Evolutionary conservation across 1,140 invertebrate genomes (phyloP).

Genomic region (Cardiocondyla obscurior): DNA sequence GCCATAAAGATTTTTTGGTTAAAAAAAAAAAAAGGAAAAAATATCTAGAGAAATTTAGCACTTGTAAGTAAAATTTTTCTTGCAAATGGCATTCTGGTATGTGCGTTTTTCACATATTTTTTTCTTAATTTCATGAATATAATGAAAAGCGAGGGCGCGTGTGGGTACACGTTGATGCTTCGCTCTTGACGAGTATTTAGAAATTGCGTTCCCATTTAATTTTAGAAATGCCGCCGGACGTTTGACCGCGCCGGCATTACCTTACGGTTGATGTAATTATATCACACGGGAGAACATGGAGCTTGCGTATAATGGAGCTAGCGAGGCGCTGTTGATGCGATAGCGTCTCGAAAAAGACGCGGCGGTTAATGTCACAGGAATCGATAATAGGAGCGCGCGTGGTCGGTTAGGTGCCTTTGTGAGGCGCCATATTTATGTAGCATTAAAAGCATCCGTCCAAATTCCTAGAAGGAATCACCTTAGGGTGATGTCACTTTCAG

Average conservation of each 20-base stretch:
- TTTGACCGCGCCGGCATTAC: slow-evolving; percentile 12
- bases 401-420: slow-evolving; percentile 29
- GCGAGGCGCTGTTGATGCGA: slow-evolving; percentile 51
- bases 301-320: not conserved
- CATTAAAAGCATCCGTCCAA: not conserved
- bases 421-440: slow-evolving; percentile 21
- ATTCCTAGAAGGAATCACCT: not conserved
- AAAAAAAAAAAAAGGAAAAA: too few relatives aligned
- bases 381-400: slow-evolving; percentile 58
- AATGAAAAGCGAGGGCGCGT: not conserved
- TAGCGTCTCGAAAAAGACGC: slow-evolving; percentile 55
- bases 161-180: not conserved
- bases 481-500: too few relatives aligned
- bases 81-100: not conserved
- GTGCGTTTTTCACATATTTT: not conserved
- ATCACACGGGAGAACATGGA: not conserved
- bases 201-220: not conserved
- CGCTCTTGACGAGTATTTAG: not conserved
- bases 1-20: too few relatives aligned
- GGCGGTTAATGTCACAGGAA: slow-evolving; percentile 56
- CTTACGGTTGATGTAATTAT: slow-evolving; percentile 27
- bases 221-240: not conserved
- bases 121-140: too few relatives aligned
- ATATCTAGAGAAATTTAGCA: too few relatives aligned
- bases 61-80: too few relatives aligned